Base-by-base conservation (phyloP, 2,797 vertebrate genomes). In the Sciaenops ocellatus region DNA sequence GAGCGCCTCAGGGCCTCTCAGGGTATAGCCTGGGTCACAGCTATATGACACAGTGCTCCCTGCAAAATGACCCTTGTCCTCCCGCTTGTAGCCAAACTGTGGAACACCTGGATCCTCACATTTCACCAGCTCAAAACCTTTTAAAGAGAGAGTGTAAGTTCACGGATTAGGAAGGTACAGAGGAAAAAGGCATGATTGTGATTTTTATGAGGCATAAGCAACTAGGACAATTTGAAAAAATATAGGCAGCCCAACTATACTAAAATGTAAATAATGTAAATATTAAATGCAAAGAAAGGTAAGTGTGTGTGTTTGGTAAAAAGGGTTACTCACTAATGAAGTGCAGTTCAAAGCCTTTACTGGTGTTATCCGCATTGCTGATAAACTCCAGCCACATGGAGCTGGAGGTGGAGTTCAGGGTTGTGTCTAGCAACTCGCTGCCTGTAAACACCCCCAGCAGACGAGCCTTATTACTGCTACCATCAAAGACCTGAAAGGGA, bases 371-470 rank as follows among this genome's bases (percentile, higher is more conserved):
- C 0, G 94, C 78, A 79, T 99, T 95, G 12, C 96, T 96, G 93
- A 98, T 94, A 79, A 99, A 99, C 87, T 99, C 98, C 3, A 99
- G 94, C 98, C 98, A 99, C 95, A 99, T 95, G 80, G 95, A 96
- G 93, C 97, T 99, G 90, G 98, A 99, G 1, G 98, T 99, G 94
- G 97, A 98, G 95, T 99, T 99, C 70, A 99, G 91, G 44, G 92
- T 96, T 72, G 95, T 88, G 57, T 97, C 95, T 55, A 98, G 89
- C 94, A 99, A 94, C 72, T 99, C 97, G 0, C 87, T 95, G 81
- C 78, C 94, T 76, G 96, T 97, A 87, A 97, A 99, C 82, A 95
- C 85, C 62, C 98, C 98, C 87, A 99, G 95, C 85, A 97, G 90
- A 41, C 97, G 96, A 54, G 98, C 97, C 0, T 94, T 95, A 89